Evolutionary conservation across 2,113 vertebrate species (phyloP).

Genomic region (Picathartes gymnocephalus): DNA sequence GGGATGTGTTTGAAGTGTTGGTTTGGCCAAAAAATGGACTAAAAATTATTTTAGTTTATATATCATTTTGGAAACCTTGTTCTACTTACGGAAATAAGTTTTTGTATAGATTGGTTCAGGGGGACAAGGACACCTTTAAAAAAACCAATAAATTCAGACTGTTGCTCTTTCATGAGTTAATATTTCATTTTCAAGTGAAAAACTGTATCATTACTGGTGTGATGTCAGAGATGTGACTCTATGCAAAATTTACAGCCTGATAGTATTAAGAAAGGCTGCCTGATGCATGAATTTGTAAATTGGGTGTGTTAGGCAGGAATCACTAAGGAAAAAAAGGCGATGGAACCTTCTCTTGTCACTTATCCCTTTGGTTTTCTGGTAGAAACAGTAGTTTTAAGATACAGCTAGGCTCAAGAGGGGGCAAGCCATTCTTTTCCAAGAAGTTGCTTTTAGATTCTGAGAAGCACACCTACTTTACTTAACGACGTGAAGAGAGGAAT

Average conservation of each 20-base stretch:
- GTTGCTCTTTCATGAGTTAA: neutral
- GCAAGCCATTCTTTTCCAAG: conserved; percentile 32
- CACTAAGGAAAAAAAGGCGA: neutral
- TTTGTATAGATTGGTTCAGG: neutral
- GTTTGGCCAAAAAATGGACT: neutral
- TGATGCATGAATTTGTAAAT: neutral
- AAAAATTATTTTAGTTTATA: neutral
- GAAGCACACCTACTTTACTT: conserved; percentile 25
- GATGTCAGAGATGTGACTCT: neutral
- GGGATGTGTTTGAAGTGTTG: neutral
- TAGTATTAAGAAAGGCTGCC: neutral
- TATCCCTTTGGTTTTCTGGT: neutral
- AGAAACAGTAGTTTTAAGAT: neutral
- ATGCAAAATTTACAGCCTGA: neutral
- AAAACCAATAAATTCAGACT: neutral
- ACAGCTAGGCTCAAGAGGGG: neutral
- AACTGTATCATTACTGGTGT: neutral
- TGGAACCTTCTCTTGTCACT: neutral
- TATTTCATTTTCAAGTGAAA: neutral
- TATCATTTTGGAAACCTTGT: neutral
- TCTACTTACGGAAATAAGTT: neutral
- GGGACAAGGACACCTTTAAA: neutral
- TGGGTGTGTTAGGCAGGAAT: neutral
- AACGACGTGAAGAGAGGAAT: neutral
- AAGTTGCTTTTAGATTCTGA: conserved; percentile 29